Base-by-base conservation (phyloP, 2,888 invertebrate genomes). In the Seira sanloemensis region DNA sequence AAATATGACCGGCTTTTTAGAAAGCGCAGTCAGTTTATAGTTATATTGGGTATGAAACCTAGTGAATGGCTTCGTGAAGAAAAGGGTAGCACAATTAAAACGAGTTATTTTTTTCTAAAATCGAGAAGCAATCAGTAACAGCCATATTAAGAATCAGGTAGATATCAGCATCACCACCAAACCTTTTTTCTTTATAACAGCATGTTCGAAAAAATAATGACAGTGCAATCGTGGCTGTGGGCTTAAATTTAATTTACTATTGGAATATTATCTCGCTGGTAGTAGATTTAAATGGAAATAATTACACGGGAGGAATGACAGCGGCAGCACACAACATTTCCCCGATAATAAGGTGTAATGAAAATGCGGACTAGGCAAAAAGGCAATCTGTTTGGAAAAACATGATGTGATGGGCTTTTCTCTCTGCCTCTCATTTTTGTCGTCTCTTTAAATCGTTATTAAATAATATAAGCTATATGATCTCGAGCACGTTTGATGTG, bases 191-290 rank as follows among this genome's bases (percentile, higher is more conserved):
- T 26, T 74, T 27, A 65, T 25, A 58, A n/a, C n/a, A n/a, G n/a
- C 12, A 58, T 58, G n/a, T 58, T 58, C n/a, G 12, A 58, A 37
- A 58, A 18, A 74, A 74, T 80, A 80, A 80, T 80, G 81, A 75
- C 81, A 81, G 75, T 71, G 81, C 65, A 75, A 81, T 46, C 69
- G 75, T 71, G 75, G 69, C 81, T 75, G 71, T 81, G 75, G 75
- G 75, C 75, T 81, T 69, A 69, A 81, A 81, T 81, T 81, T 81
- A 81, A 81, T 81, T 81, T 81, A 80, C 74, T 68, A 69, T 69
- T 81, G 74, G 18, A 75, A 75, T 75, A 75, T 69, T 75, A 75
- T 81, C 62, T 37, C 69, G 62, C 16, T 7, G 18, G 9, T 58
- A n/a, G 58, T 58, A 58, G 18, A 23, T 75, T n/a, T 80, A 74